Conservation (phyloP, 2,113 vertebrate genomes). For the Siniperca chuatsi region DNA sequence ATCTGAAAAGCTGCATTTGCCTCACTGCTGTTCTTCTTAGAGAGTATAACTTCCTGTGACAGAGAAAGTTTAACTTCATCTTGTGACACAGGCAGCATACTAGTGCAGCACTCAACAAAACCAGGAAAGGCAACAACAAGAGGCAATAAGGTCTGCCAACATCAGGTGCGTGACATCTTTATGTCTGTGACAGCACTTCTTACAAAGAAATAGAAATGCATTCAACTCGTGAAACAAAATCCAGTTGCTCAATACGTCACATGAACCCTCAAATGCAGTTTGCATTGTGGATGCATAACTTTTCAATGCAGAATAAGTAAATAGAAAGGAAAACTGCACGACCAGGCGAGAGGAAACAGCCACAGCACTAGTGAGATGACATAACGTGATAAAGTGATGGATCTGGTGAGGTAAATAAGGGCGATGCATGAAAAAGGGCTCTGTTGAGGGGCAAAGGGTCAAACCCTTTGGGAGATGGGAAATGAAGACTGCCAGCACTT, state of each 20-base stretch:
- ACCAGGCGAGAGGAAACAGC: conserved; percentile 26
- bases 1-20: conserved; percentile 28
- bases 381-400: conserved; percentile 28
- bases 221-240: background rate
- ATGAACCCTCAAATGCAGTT: background rate
- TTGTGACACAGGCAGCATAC: conserved; percentile 3
- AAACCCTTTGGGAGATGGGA: conserved; percentile 62
- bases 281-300: background rate
- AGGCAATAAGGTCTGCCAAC: background rate
- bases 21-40: background rate
- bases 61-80: background rate
- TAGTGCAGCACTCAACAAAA: conserved; percentile 9
- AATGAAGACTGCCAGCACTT: conserved; percentile 93
- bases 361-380: conserved; percentile 43
- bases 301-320: background rate
- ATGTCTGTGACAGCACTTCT: background rate
- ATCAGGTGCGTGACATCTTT: background rate
- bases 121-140: background rate
- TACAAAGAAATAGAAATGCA: background rate
- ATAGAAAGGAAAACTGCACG: background rate
- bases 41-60: background rate
- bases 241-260: background rate
- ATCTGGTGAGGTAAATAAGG: conserved; percentile 27
- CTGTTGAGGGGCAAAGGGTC: conserved; percentile 34
- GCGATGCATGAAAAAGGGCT: conserved; percentile 19